phyloP scores from a whole-genome alignment of 2,888 invertebrate genomes.

The Leuctra nigra region DNA sequence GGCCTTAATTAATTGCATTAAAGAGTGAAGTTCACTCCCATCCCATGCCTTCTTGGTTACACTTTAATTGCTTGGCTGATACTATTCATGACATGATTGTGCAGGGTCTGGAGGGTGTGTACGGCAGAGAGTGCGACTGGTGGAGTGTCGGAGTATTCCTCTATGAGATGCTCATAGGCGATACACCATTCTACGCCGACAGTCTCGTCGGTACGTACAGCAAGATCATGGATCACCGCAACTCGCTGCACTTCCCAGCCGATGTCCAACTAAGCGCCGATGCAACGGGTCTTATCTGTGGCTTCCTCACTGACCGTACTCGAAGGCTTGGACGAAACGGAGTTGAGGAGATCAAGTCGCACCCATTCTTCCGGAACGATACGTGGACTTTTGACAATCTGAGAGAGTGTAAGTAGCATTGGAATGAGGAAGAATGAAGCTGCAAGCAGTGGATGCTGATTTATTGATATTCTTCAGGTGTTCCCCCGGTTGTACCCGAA shows the following conservation, averaged over 20 bases:
- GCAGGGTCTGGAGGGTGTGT: slow-evolving; percentile 91
- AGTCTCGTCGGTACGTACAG: slow-evolving; percentile 97
- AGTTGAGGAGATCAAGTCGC: slow-evolving; percentile 89
- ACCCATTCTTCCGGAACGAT: slow-evolving; percentile 93
- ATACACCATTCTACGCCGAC: slow-evolving; percentile 96
- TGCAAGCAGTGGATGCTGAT: no score
- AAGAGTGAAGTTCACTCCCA: neutral
- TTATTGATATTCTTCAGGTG: slow-evolving; percentile 42
- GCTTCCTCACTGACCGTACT: slow-evolving; percentile 84
- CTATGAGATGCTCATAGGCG: slow-evolving; percentile 97
- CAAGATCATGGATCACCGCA: slow-evolving; percentile 98
- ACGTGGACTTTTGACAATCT: slow-evolving; percentile 98
- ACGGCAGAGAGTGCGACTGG: slow-evolving; percentile 98
- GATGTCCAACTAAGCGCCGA: slow-evolving; percentile 88
- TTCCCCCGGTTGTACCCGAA: slow-evolving; percentile 96
- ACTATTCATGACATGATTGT: neutral
- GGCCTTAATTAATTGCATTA: no score
- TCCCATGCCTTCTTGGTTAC: neutral
- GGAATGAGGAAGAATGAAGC: no score
- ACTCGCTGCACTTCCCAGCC: slow-evolving; percentile 90
- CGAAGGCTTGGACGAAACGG: slow-evolving; percentile 86
- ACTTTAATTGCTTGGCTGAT: neutral
- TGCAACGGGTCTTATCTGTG: slow-evolving; percentile 84
- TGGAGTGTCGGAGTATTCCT: slow-evolving; percentile 99
- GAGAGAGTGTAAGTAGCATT: slow-evolving; percentile 59